Conservation (phyloP, 2,113 vertebrate genomes). For the Stictonetta naevosa region DNA sequence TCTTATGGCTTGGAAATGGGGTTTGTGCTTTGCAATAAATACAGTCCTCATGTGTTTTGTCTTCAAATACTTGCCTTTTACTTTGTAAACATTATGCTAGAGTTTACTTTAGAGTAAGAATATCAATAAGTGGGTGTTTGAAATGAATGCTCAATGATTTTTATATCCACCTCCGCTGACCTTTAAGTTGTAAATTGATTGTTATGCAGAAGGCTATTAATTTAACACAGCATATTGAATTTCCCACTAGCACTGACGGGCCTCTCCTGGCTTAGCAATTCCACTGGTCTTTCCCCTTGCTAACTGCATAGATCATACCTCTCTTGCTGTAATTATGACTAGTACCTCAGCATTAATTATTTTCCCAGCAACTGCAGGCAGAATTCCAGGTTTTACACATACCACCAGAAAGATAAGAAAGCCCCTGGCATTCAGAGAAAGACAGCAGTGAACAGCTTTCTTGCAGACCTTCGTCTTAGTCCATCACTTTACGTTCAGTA, state of each 20-base stretch:
- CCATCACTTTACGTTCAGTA: neutral
- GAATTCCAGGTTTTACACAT: neutral
- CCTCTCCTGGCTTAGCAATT: conserved; percentile 13
- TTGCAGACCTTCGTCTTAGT: neutral
- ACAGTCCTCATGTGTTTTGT: neutral
- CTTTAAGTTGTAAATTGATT: conserved; percentile 50
- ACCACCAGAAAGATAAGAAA: neutral
- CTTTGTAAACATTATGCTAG: neutral
- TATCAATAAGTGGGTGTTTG: neutral
- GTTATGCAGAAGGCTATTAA: conserved; percentile 49
- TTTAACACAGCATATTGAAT: conserved; percentile 48
- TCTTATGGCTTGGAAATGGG: neutral
- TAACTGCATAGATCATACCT: neutral
- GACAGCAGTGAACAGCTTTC: neutral
- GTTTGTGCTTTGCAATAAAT: neutral
- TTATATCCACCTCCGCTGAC: conserved; percentile 33
- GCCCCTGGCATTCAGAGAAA: neutral
- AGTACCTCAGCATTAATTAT: conserved; percentile 30
- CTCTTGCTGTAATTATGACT: conserved; percentile 36
- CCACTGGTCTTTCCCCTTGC: conserved; percentile 4
- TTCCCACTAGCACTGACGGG: conserved; percentile 13
- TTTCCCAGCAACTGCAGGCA: neutral
- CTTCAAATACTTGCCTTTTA: neutral
- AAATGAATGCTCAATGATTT: conserved; percentile 31
- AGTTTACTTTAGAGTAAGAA: neutral